These are phyloP conservation scores for Fundulus diaphanus DNA, from an alignment of 2,797 vertebrate genomes.

Conservation along the genomic window DNA sequence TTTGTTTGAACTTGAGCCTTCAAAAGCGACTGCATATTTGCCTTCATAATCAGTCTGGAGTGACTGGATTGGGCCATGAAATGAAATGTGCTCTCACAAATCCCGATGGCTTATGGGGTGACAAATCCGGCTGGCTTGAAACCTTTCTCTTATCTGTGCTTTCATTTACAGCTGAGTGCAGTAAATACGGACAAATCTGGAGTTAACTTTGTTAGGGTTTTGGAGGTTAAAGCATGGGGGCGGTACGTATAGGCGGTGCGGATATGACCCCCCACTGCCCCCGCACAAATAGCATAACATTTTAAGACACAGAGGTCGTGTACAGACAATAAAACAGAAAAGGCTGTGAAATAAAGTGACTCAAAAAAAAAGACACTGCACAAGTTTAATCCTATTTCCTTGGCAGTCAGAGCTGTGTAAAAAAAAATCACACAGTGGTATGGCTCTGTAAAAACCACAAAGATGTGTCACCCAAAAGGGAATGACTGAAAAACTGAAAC, in stretches of 20 bases:
- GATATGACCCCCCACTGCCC: neutral
- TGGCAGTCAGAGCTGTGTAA: conserved; percentile 55
- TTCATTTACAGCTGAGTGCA: conserved; percentile 48
- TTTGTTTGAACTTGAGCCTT: conserved; percentile 40
- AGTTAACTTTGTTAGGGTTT: conserved; percentile 43
- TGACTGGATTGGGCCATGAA: conserved; percentile 51
- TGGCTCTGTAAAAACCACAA: conserved; percentile 62
- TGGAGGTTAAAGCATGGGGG: conserved; percentile 35
- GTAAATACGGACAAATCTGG: conserved; percentile 37
- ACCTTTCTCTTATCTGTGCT: conserved; percentile 43
- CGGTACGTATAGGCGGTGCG: neutral
- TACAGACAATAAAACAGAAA: conserved; percentile 43
- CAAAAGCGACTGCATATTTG: conserved; percentile 43
- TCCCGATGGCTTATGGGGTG: conserved; percentile 53
- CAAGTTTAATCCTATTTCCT: conserved; percentile 74
- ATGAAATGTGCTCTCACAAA: conserved; percentile 60
- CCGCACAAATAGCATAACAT: conserved; percentile 18
- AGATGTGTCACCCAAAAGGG: conserved; percentile 41
- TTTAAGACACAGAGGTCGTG: conserved; percentile 25
- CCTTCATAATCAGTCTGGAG: conserved; percentile 52
- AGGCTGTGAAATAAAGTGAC: conserved; percentile 56
- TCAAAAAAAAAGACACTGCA: conserved; percentile 66
- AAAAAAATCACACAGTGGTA: conserved; percentile 60
- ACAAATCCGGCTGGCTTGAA: conserved; percentile 54
- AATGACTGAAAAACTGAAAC: conserved; percentile 31